Base-by-base conservation (phyloP, 2,888 invertebrate genomes). In the Hoplodrina ambigua region DNA sequence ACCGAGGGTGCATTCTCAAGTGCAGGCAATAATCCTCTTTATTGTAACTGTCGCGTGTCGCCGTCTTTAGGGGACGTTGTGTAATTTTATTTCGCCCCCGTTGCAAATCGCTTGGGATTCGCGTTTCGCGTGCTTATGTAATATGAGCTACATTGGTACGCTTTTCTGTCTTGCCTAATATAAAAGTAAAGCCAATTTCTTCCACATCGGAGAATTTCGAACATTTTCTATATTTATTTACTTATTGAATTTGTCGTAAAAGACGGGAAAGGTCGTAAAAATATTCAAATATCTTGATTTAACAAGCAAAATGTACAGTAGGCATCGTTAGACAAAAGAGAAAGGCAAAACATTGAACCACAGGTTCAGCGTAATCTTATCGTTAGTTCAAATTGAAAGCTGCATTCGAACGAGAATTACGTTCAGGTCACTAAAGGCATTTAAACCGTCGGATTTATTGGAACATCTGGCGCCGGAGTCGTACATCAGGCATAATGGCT, bases 21-120 rank as follows among this genome's bases (percentile, higher is more conserved):
- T 92, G 92, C 90, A 91, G 87, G 88, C 91, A 93, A 91, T 94
- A 94, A 94, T 94, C 93, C 92, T 89, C 87, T 90, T 86, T 90
- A 92, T 90, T 91, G 90, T 89, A 90, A 89, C 89, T 82, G 92
- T 92, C 91, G 92, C 91, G 91, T 92, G 91, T 87, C 85, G 83
- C 76, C 74, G 79, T 86, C 89, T 87, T 89, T 87, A 81, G 88
- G 87, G 90, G 88, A 87, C 86, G 87, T 90, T 91, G 87, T 88
- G 93, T 91, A 92, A 93, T 93, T 93, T 92, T 91, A 89, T 93
- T 91, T 91, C 85, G 82, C 88, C 88, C 87, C 77, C 82, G 83
- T 83, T 75, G 74, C 75, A 81, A 83, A 73, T 87, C 90, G 77
- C 87, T 85, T 72, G 88, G 88, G 91, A 91, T 80, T 86, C 83